Evolutionary conservation across 2,888 invertebrate genomes (phyloP).

Genomic region (Eupithecia dodoneata): DNA sequence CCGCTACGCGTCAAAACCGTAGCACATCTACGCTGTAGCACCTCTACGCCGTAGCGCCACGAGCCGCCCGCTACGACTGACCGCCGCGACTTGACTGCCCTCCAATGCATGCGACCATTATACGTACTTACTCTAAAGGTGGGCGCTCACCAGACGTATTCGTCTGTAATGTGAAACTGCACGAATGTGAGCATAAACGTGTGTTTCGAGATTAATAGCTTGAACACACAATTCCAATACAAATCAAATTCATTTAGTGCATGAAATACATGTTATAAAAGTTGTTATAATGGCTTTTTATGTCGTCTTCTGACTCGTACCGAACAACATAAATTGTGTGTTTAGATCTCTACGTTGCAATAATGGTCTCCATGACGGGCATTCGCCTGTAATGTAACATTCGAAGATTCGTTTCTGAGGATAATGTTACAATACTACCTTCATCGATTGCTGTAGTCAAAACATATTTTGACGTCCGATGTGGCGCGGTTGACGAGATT

Average conservation of each 20-base stretch:
- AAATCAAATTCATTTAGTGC: too few species aligned
- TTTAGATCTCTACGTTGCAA: neutral
- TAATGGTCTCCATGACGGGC: neutral
- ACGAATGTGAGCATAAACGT: neutral
- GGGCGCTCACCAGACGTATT: neutral
- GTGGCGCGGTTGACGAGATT: too few species aligned
- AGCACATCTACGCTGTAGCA: slow-evolving; percentile 31
- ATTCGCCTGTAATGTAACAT: neutral
- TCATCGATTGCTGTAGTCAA: too few species aligned
- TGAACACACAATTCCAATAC: too few species aligned
- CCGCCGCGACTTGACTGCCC: slow-evolving; percentile 46
- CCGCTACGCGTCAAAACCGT: slow-evolving; percentile 39
- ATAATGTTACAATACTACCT: neutral
- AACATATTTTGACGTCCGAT: too few species aligned
- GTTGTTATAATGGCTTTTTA: neutral
- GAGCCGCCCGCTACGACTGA: slow-evolving; percentile 54
- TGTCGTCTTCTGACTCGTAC: neutral
- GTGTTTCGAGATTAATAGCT: too few species aligned
- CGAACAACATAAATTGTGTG: neutral
- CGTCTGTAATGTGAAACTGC: neutral
- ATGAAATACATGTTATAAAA: too few species aligned
- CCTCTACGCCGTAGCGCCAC: slow-evolving; percentile 51
- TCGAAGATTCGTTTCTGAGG: neutral
- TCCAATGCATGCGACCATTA: slow-evolving; percentile 35
- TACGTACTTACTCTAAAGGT: neutral